Percentiles rank a stretch among this genome's conserved stretches.
These are phyloP conservation scores for Dioctria rufipes DNA, from an alignment of 2,888 invertebrate genomes.

Conservation along the genomic window DNA sequence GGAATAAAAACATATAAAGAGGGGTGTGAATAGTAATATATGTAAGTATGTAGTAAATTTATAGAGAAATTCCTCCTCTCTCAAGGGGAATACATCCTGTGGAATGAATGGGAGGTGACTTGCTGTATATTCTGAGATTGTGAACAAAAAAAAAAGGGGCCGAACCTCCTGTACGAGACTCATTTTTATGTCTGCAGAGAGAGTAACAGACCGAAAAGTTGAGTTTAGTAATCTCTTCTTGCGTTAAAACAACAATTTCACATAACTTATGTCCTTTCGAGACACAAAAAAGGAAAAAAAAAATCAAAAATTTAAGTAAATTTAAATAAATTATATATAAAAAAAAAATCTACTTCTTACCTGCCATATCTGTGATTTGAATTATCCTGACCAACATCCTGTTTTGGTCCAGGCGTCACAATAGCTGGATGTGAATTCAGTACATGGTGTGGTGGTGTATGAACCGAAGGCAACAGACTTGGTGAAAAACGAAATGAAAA, in stretches of 20 bases:
- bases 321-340: neutral
- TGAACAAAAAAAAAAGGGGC: slow-evolving; percentile 34
- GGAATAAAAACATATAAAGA: no score
- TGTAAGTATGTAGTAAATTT: neutral
- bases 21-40: no score
- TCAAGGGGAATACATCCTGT: neutral
- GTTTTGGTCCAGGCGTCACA: slow-evolving; percentile 83
- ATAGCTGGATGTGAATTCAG: slow-evolving; percentile 87
- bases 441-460: slow-evolving; percentile 78
- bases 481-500: slow-evolving; percentile 92
- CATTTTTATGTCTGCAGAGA: no score
- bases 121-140: neutral
- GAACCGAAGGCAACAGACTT: slow-evolving; percentile 85
- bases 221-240: no score
- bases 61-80: slow-evolving; percentile 7
- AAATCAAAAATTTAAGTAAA: slow-evolving; percentile 17
- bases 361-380: slow-evolving; percentile 83
- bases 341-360: slow-evolving; percentile 65
- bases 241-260: no score
- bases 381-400: slow-evolving; percentile 77
- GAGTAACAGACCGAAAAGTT: no score
- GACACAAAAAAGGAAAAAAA: neutral
- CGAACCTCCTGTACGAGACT: neutral
- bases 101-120: slow-evolving; percentile 28
- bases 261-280: no score